Evolutionary conservation across 1,140 invertebrate genomes (phyloP), one percentile per base, ranked within the genome.

Genomic region (Trichoplusia ni): DNA sequence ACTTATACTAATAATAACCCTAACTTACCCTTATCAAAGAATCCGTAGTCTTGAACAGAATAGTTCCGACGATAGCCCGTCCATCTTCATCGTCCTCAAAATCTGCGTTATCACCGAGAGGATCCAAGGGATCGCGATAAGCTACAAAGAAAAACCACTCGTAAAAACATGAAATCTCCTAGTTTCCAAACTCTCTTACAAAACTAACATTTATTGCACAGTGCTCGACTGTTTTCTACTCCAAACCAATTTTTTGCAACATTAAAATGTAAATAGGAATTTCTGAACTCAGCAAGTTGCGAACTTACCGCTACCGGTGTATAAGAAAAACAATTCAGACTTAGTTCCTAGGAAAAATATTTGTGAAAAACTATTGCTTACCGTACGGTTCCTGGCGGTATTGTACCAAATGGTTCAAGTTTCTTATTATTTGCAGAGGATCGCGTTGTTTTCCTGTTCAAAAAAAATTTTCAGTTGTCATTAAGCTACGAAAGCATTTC

Each of bases 71-170:
- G 4, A 90, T 79, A 25, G 81, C 71, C 67, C 77, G 79, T 2
- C 84, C 87, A 40, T 90, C 87, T 56, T 90, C 87, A 31, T 89
- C 86, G 4, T 89, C 85, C n/a, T 85, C 85, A 14, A 83, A 82
- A 37, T 87, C 84, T 3, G 66, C 54, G 64, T 78, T 81, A 9
- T 87, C 86, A 19, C 71, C 75, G 0, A 83, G 44, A 5, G 75
- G 69, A 42, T 86, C 85, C 44, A 77, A 38, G 1, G 80, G 73
- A 37, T 86, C 84, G 8, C 73, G 70, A n/a, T 75, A 81, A 56
- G 73, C 82, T 84, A 58, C 21, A 25, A 65, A 59, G 60, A 64
- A 42, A 61, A 27, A 44, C 25, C n/a, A n/a, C n/a, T n/a, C n/a
- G n/a, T n/a, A n/a, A n/a, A n/a, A n/a, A n/a, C n/a, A n/a, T n/a